Conservation (phyloP, 2,113 vertebrate species). For the Myodes glareolus region DNA sequence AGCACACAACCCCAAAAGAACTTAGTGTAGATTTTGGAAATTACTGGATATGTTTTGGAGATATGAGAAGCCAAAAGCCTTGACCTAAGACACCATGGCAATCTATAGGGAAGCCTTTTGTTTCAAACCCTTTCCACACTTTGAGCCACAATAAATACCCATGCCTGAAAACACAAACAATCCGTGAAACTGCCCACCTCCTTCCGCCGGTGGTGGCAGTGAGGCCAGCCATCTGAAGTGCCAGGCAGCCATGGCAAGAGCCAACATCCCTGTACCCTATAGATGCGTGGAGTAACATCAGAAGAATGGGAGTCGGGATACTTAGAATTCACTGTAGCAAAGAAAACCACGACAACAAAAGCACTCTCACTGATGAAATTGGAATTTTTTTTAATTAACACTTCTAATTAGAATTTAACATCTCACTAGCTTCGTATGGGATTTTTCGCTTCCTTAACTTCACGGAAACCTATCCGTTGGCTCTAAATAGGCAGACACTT, state of each 20-base stretch:
- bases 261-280: slow-evolving; percentile 79
- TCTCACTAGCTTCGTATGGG: slow-evolving; percentile 91
- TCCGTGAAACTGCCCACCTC: slow-evolving; percentile 44
- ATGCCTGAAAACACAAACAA: slow-evolving; percentile 25
- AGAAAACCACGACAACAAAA: slow-evolving; percentile 88
- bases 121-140: slow-evolving; percentile 44
- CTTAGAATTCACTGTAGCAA: slow-evolving; percentile 90
- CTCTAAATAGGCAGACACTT: slow-evolving; percentile 90
- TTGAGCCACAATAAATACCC: slow-evolving; percentile 58
- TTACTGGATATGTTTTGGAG: neutral
- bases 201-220: slow-evolving; percentile 55
- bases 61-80: neutral
- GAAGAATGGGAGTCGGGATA: slow-evolving; percentile 86
- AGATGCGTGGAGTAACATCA: slow-evolving; percentile 85
- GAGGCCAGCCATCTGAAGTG: slow-evolving; percentile 68
- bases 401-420: slow-evolving; percentile 93
- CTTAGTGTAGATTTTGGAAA: neutral
- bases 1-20: slow-evolving; percentile 9
- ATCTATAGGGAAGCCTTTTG: neutral
- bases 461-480: slow-evolving; percentile 91
- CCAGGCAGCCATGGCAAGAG: slow-evolving; percentile 67
- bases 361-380: slow-evolving; percentile 91
- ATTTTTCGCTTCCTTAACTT: slow-evolving; percentile 91
- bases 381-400: slow-evolving; percentile 92
- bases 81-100: neutral